A percentile compares a stretch with the other conserved stretches of the same genome.
Evolutionary conservation across 1,140 invertebrate genomes (phyloP).

Genomic region (Temnothorax curvispinosus): DNA sequence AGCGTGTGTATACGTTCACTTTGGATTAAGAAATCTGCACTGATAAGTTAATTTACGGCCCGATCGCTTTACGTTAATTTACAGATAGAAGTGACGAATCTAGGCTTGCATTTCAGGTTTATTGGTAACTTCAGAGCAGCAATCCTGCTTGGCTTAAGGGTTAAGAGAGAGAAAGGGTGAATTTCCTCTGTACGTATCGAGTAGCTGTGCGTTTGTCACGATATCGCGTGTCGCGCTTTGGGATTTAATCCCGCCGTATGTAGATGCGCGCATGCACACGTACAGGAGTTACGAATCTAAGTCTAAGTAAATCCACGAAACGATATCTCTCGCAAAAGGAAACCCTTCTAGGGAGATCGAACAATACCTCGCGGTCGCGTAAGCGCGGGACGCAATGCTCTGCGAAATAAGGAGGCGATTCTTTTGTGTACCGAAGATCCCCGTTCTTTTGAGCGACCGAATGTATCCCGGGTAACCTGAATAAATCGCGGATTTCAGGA

Average conservation of each 20-base stretch:
- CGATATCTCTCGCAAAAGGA: constrained; percentile 48
- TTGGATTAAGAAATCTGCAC: background rate
- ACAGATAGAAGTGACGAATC: background rate
- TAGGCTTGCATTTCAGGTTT: background rate
- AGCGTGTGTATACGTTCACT: background rate
- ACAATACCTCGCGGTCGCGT: constrained; percentile 70
- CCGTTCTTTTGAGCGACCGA: constrained; percentile 49
- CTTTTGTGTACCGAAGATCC: constrained; percentile 71
- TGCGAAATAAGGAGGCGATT: constrained; percentile 69
- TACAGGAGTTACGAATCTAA: background rate
- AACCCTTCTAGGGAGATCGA: constrained; percentile 47
- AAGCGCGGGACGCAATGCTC: constrained; percentile 62
- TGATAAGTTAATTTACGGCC: background rate
- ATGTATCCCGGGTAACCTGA: constrained; percentile 68
- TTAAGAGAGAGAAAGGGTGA: constrained; percentile 22
- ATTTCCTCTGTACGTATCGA: constrained; percentile 32
- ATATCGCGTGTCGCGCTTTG: constrained; percentile 8
- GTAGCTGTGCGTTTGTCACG: background rate
- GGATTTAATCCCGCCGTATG: constrained; percentile 49
- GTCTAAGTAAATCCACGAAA: constrained; percentile 20
- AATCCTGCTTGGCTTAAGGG: background rate
- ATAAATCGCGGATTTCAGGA: constrained; percentile 68
- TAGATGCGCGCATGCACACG: constrained; percentile 2
- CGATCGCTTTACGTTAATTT: background rate
- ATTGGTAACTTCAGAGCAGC: constrained; percentile 10